Evolutionary conservation across 2,113 vertebrate species (phyloP), one percentile per base, ranked within the genome.

Genomic region (Coregonus clupeaformis): DNA sequence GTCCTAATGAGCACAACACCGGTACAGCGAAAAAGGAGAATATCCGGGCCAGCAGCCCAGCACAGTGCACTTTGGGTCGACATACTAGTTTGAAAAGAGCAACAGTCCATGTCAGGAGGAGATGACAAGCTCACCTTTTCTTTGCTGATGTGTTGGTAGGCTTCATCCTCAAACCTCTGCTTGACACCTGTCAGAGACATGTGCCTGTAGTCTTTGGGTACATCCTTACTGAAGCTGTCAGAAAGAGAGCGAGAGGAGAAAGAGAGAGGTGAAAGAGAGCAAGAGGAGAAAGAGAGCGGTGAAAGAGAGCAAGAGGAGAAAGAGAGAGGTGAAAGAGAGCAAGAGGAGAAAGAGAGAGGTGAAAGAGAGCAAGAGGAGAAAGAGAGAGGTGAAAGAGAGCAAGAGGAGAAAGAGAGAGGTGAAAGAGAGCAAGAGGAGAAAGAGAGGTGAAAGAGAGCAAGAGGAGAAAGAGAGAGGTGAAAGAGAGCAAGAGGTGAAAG

Each of bases 91-190:
- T 52, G 47, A 52, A 52, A 13, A 13, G 4, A 14, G 49, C 49
- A 13, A 5, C 36, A 1, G 14, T 18, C 16, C 16, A 52, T 52
- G 49, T 52, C 49, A 52, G 14, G 49, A 52, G 14, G 49, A 13
- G 13, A 52, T 16, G n/a, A 69, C 18, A 22, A 36, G 11, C 32
- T 68, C 67, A 98, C 97, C 92, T 93, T 89, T 27, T 98, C 95
- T 82, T 93, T 96, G 79, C 96, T 94, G 85, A 98, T 97, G 72
- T 95, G 92, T 25, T 94, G 94, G 2, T 95, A 97, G 29, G 89
- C 86, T n/a, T 96, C 94, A 47, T 98, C 96, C 84, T 98, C 97
- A 80, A 98, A 99, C 32, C 98, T 91, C 73, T 99, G 97, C 73
- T 96, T 98, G 3, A 98, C 97, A 0, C 97, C 98, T 0, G 94